phyloP scores from a whole-genome alignment of 1,140 invertebrate species.

The Panulirus ornatus region DNA sequence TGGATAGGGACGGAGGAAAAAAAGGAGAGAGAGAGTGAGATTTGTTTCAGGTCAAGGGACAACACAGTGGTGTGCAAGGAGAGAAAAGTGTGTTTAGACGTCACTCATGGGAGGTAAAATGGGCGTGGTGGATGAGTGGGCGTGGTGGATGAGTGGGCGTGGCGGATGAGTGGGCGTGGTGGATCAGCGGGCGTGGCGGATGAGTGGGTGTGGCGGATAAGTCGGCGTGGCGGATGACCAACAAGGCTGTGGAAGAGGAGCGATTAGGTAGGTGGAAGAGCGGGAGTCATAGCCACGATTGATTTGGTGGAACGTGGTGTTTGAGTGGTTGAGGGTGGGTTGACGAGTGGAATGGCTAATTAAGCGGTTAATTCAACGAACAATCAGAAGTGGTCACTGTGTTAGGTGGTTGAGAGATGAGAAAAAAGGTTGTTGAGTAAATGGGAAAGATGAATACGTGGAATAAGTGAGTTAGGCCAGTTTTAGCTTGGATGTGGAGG shows the following conservation, averaged over 20 bases:
- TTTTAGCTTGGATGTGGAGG: too few species aligned
- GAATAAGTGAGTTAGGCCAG: too few species aligned
- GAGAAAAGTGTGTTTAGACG: not conserved
- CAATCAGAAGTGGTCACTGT: too few species aligned
- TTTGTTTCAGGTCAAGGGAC: constrained; percentile 8
- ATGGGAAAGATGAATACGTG: too few species aligned
- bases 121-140: not conserved
- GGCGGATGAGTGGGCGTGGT: not conserved
- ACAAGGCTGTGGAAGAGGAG: too few species aligned
- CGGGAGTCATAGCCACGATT: not conserved
- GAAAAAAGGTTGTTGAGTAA: too few species aligned
- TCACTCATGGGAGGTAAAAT: not conserved
- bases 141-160: not conserved
- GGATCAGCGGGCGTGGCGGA: not conserved
- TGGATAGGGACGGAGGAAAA: not conserved
- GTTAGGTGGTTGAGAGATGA: too few species aligned
- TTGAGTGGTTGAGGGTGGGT: too few species aligned
- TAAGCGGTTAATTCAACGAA: too few species aligned
- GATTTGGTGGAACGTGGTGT: not conserved
- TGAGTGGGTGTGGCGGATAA: not conserved
- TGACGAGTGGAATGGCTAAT: too few species aligned
- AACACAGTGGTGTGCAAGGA: not conserved
- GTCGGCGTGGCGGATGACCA: not conserved
- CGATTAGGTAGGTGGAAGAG: not conserved
- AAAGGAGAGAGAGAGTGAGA: not conserved